phyloP scores from a whole-genome alignment of 2,797 vertebrate genomes.

The Anomalospiza imberbis region DNA sequence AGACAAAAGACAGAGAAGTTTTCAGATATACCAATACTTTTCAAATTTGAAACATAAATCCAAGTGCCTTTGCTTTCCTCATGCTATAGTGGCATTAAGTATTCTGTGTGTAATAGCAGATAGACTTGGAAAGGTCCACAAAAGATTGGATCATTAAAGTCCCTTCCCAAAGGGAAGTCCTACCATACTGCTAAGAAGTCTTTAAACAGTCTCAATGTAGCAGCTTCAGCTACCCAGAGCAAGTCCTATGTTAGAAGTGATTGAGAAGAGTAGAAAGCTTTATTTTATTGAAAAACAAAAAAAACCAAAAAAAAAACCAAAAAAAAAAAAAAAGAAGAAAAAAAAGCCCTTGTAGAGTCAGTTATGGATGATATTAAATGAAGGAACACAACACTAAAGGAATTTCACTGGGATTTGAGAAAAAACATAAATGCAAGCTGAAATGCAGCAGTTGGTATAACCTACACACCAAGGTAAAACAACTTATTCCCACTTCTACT shows the following conservation, averaged over 20 bases:
- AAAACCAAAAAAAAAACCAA: background rate
- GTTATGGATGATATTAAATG: background rate
- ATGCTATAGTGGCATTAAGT: background rate
- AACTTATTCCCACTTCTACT: background rate
- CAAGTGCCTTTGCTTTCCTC: background rate
- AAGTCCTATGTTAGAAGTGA: background rate
- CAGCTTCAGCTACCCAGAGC: background rate
- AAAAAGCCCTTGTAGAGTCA: background rate
- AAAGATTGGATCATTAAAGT: background rate
- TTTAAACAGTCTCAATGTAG: background rate
- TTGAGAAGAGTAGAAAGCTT: background rate
- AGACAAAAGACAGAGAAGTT: background rate
- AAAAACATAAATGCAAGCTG: background rate
- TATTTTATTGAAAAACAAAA: background rate
- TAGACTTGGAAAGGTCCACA: background rate
- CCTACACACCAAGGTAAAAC: background rate
- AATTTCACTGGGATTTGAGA: background rate
- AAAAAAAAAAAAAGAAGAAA: background rate
- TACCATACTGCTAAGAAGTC: fast-evolving
- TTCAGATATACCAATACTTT: background rate
- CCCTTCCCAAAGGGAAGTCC: background rate
- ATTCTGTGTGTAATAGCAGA: background rate
- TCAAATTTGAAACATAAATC: background rate
- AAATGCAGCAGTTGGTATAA: background rate
- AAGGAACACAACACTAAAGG: background rate